phyloP scores from a whole-genome alignment of 2,888 invertebrate genomes.

The Zhuqinia jingwanae region DNA sequence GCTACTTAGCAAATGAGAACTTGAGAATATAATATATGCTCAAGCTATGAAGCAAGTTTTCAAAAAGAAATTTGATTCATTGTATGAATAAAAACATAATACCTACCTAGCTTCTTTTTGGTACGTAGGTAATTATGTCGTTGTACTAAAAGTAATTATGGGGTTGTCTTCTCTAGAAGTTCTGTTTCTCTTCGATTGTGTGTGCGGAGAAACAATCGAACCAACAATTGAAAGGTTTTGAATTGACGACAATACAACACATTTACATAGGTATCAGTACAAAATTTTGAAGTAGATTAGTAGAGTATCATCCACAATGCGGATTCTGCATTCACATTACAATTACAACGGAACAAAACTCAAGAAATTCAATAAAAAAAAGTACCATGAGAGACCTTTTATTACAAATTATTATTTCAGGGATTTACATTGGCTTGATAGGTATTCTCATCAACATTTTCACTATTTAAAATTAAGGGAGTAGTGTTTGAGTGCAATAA shows the following conservation, averaged over 20 bases:
- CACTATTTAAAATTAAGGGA: too few species aligned
- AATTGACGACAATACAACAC: not conserved
- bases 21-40: too few species aligned
- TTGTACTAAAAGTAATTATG: slow-evolving; percentile 53
- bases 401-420: too few species aligned
- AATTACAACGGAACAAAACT: not conserved
- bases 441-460: too few species aligned
- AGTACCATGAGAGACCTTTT: too few species aligned
- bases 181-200: not conserved
- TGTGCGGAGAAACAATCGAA: slow-evolving; percentile 17
- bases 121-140: slow-evolving; percentile 39
- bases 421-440: too few species aligned
- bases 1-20: too few species aligned
- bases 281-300: not conserved
- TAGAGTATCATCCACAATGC: too few species aligned
- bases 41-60: not conserved
- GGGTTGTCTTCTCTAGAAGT: not conserved
- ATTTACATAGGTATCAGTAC: not conserved
- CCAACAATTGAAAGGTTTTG: slow-evolving; percentile 8
- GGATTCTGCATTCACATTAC: too few species aligned
- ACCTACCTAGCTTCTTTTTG: slow-evolving; percentile 22
- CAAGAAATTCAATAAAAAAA: too few species aligned
- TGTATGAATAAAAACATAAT: not conserved
- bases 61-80: not conserved
- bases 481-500: too few species aligned